These are phyloP conservation scores for Echiichthys vipera DNA, from an alignment of 2,797 vertebrate genomes.

Conservation along the genomic window DNA sequence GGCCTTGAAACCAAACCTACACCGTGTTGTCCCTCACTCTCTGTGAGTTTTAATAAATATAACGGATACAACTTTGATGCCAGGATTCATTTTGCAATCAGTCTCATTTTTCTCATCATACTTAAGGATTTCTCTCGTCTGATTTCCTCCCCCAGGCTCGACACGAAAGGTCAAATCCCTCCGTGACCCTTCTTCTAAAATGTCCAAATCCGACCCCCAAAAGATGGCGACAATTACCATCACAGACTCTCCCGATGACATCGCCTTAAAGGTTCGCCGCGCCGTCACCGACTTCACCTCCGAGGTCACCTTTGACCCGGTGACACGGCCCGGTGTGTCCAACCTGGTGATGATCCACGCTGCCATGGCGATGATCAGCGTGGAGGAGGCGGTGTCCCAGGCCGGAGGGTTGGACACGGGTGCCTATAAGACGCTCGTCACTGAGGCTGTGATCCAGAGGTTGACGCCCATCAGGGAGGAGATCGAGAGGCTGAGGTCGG, in stretches of 20 bases:
- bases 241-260: slow-evolving; percentile 91
- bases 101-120: not conserved
- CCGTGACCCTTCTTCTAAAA: slow-evolving; percentile 91
- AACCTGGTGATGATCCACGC: slow-evolving; percentile 93
- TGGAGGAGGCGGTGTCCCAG: slow-evolving; percentile 85
- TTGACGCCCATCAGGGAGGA: slow-evolving; percentile 89
- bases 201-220: slow-evolving; percentile 97
- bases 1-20: no score
- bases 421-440: slow-evolving; percentile 90
- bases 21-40: not conserved
- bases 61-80: no score
- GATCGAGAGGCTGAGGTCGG: slow-evolving; percentile 86
- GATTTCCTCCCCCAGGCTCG: slow-evolving; percentile 76
- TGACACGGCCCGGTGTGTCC: slow-evolving; percentile 89
- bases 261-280: slow-evolving; percentile 91
- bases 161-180: slow-evolving; percentile 94
- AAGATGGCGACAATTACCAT: slow-evolving; percentile 88
- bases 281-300: slow-evolving; percentile 96
- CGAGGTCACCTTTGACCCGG: slow-evolving; percentile 92
- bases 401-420: slow-evolving; percentile 89
- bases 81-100: not conserved
- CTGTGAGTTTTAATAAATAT: not conserved
- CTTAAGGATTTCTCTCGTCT: not conserved
- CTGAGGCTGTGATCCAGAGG: slow-evolving; percentile 89
- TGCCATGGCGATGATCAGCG: slow-evolving; percentile 77